These are phyloP conservation scores for Mesocricetus auratus DNA, from an alignment of 2,113 vertebrate species.

Conservation along the genomic window DNA sequence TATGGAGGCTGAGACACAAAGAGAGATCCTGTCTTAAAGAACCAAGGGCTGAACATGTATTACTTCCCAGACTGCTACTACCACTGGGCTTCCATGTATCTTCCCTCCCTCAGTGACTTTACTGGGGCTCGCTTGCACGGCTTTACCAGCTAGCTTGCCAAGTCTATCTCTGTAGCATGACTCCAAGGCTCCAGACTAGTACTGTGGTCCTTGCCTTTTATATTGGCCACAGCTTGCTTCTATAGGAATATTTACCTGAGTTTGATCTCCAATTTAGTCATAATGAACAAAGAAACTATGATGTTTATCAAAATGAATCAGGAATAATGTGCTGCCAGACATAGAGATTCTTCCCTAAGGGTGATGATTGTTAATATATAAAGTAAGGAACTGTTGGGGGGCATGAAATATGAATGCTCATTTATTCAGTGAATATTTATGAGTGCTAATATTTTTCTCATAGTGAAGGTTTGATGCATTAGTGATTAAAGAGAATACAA, in stretches of 20 bases:
- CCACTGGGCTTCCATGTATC: neutral
- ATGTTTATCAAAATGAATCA: slow-evolving; percentile 26
- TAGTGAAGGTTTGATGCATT: neutral
- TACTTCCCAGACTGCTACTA: too few relatives aligned
- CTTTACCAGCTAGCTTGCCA: neutral
- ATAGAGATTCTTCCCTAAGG: neutral
- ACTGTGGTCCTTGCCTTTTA: neutral
- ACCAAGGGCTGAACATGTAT: neutral
- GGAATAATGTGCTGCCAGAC: neutral
- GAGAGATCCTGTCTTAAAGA: neutral
- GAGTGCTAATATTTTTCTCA: neutral
- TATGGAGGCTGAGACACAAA: neutral
- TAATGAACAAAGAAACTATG: neutral
- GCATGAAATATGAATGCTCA: neutral
- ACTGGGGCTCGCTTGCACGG: too few relatives aligned
- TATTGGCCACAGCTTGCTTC: too few relatives aligned
- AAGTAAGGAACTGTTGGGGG: neutral
- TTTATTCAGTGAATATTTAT: neutral
- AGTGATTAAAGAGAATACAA: neutral
- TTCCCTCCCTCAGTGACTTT: neutral
- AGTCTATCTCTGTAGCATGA: too few relatives aligned
- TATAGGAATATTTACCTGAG: neutral
- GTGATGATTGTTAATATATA: neutral
- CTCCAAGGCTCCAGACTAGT: too few relatives aligned
- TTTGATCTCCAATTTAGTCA: neutral